Base-by-base conservation (phyloP, 2,113 vertebrate species). In the Daphoenositta chrysoptera region DNA sequence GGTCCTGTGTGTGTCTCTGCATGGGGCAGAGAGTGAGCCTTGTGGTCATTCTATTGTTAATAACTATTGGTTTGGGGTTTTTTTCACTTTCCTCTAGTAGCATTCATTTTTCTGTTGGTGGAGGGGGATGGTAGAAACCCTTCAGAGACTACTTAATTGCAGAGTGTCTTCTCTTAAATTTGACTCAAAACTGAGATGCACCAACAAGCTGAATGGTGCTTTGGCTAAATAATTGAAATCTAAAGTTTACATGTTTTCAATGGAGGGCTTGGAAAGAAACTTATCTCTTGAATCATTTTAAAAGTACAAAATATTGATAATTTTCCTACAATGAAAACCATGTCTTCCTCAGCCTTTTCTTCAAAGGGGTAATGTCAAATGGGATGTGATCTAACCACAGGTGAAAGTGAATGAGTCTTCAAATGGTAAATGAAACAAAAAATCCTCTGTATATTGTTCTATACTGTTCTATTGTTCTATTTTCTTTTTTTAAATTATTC, bases 261-360 rank as follows among this genome's bases (percentile, higher is more conserved):
- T 0, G 0, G 14, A 35, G 4, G 24, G 2, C 5, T 65, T 82
- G n/a, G 19, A 89, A 64, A 48, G 1, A 39, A 82, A 33, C 5
- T 40, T 47, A 8, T 6, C 2, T 70, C 31, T 58, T 82, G 33
- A 79, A 44, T 42, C 0, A 15, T 7, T 64, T 71, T 68, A 79
- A 27, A 33, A 53, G 15, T 42, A 44, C 7, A 69, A 75, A 88
- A 60, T 51, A 64, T 44, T 75, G 4, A 23, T 42, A 9, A 10
- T 68, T 85, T 85, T 75, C 26, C 66, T 83, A 21, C 14, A 82
- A 12, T 39, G 8, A 87, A 7, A 2, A 23, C 0, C 6, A 7
- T 15, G 20, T 63, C 17, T 79, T 87, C 45, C 5, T 87, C 23
- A 42, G 13, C 11, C 7, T 79, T 53, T 79, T 90, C 58, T 83